A percentile compares a stretch with the other conserved stretches of the same genome.
These are phyloP conservation scores for Trachurus trachurus DNA, from an alignment of 2,797 vertebrate genomes.

Conservation along the genomic window DNA sequence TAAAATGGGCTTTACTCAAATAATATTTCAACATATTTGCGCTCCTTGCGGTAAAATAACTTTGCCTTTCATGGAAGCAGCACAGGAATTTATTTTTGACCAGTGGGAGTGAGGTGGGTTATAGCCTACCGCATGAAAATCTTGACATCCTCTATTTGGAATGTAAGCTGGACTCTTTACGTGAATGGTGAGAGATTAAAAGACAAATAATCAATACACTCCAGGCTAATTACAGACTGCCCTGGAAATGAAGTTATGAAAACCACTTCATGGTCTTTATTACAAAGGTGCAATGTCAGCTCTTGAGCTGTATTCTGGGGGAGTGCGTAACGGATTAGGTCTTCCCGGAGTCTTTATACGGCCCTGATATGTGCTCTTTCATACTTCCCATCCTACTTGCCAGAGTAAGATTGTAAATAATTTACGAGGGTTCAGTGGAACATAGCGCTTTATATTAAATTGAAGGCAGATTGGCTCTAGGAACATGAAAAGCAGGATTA, in stretches of 20 bases:
- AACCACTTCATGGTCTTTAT: background rate
- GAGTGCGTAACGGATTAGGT: conserved; percentile 8
- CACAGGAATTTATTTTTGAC: background rate
- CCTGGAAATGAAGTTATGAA: conserved; percentile 1
- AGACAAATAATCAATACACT: conserved; percentile 3
- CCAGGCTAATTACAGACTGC: background rate
- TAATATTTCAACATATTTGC: background rate
- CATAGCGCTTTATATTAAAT: conserved; percentile 44
- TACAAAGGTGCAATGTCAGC: background rate
- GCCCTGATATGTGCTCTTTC: conserved; percentile 19
- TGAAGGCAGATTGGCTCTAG: conserved; percentile 34
- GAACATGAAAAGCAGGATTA: conserved; percentile 54
- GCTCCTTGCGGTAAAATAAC: background rate
- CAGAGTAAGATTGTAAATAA: conserved; percentile 59
- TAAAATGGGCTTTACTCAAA: background rate
- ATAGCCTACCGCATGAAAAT: background rate
- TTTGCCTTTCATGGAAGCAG: background rate
- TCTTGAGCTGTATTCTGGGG: background rate
- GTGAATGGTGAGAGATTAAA: background rate
- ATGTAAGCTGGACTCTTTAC: background rate
- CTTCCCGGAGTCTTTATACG: background rate
- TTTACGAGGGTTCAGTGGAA: conserved; percentile 61
- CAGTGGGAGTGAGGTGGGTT: background rate
- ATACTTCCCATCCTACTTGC: conserved; percentile 19
- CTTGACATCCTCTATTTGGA: background rate